Conservation (phyloP, 2,797 vertebrate genomes). For the Meda fulgida region DNA sequence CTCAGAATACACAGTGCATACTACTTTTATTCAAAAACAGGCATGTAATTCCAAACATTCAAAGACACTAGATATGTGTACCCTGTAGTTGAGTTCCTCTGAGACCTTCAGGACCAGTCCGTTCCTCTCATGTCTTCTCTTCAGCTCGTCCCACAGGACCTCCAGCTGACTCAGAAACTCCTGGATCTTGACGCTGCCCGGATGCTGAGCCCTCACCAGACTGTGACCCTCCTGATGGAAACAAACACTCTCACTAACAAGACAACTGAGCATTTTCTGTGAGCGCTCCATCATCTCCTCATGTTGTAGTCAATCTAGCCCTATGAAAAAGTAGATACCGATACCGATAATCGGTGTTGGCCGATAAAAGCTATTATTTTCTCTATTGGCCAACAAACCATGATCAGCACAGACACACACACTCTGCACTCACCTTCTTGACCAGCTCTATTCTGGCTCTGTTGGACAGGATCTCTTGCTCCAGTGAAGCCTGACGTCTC, state of each 20-base stretch:
- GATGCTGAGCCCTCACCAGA: slow-evolving; percentile 69
- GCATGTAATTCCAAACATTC: no score
- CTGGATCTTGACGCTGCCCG: slow-evolving; percentile 78
- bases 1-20: background rate
- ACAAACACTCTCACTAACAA: background rate
- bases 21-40: background rate
- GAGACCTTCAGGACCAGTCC: slow-evolving; percentile 78
- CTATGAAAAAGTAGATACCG: background rate
- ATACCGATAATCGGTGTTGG: no score
- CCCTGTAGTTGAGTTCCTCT: slow-evolving; percentile 79
- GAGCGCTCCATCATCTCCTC: background rate
- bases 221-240: slow-evolving; percentile 75
- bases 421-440: slow-evolving; percentile 73
- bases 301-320: background rate
- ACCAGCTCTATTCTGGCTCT: slow-evolving; percentile 75
- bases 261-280: background rate
- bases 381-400: no score
- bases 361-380: no score
- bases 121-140: slow-evolving; percentile 85
- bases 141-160: slow-evolving; percentile 86
- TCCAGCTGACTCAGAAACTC: slow-evolving; percentile 84
- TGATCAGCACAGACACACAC: background rate
- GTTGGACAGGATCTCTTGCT: slow-evolving; percentile 77
- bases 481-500: slow-evolving; percentile 72
- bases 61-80: slow-evolving; percentile 47